A percentile compares a stretch with the other conserved stretches of the same genome.
Conservation (phyloP, 2,888 invertebrate genomes). For the Volucella inflata region DNA sequence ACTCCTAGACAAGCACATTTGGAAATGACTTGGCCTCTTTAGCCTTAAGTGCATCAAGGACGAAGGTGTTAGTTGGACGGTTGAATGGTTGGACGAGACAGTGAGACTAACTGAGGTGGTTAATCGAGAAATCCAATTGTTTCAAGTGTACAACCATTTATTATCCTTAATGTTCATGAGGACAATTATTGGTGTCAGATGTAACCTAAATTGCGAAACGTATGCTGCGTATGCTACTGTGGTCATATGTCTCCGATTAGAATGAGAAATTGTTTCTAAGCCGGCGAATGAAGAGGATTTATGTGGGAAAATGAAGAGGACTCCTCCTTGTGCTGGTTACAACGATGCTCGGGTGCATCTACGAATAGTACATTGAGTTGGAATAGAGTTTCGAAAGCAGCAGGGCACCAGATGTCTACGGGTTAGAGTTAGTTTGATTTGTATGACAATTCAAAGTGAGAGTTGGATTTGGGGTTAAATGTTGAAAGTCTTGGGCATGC, state of each 20-base stretch:
- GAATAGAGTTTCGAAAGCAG: too few relatives aligned
- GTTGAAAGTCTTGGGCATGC: too few relatives aligned
- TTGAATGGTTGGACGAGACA: not conserved
- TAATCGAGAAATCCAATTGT: constrained; percentile 50
- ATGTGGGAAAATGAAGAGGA: not conserved
- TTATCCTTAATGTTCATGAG: constrained; percentile 62
- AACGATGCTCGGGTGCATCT: too few relatives aligned
- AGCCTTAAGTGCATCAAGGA: not conserved
- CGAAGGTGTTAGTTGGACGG: not conserved
- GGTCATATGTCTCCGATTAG: constrained; percentile 2
- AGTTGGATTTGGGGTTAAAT: too few relatives aligned
- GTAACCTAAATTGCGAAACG: constrained; percentile 45
- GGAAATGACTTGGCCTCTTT: not conserved
- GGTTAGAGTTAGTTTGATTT: too few relatives aligned
- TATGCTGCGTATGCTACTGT: constrained; percentile 20
- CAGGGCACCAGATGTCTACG: too few relatives aligned
- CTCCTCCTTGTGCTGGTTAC: not conserved
- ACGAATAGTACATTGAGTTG: too few relatives aligned
- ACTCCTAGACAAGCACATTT: too few relatives aligned
- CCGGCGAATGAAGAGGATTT: constrained; percentile 26
- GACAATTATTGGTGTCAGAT: constrained; percentile 62
- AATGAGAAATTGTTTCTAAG: constrained; percentile 24
- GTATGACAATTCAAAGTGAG: too few relatives aligned
- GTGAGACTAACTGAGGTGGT: constrained; percentile 1
- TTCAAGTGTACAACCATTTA: constrained; percentile 56